phyloP scores from a whole-genome alignment of 1,140 invertebrate species.

The Oryzaephilus surinamensis region DNA sequence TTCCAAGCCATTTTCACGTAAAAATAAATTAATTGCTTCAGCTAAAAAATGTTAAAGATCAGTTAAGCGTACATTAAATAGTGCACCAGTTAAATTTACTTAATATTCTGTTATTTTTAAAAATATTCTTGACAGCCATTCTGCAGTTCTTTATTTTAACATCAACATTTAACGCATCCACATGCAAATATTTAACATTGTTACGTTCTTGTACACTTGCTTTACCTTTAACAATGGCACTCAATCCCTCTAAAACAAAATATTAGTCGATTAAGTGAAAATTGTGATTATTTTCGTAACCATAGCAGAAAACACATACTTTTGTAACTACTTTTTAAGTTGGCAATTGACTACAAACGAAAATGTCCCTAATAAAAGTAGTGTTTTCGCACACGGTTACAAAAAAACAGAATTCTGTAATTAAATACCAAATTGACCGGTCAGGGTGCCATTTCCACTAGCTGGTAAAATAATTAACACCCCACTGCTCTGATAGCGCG shows the following conservation, averaged over 20 bases:
- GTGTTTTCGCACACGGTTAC: no score
- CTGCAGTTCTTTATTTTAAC: constrained; percentile 51
- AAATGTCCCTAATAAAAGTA: no score
- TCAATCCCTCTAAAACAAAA: constrained; percentile 44
- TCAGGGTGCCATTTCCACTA: constrained; percentile 58
- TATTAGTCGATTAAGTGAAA: background rate
- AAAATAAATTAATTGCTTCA: constrained; percentile 61
- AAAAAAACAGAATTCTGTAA: no score
- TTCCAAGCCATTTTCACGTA: constrained; percentile 57
- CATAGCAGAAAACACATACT: no score
- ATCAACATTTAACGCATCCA: constrained; percentile 51
- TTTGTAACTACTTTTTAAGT: no score
- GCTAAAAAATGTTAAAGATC: constrained; percentile 39
- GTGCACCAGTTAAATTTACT: constrained; percentile 48
- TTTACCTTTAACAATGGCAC: constrained; percentile 49
- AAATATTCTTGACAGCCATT: constrained; percentile 56
- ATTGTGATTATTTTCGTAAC: background rate
- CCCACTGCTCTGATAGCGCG: constrained; percentile 59
- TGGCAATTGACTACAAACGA: no score
- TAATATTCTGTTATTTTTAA: constrained; percentile 58
- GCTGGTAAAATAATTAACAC: constrained; percentile 60
- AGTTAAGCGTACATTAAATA: background rate
- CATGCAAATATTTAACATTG: constrained; percentile 46
- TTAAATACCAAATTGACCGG: constrained; percentile 53
- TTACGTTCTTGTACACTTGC: constrained; percentile 40